Evolutionary conservation across 2,113 vertebrate genomes (phyloP), one percentile per base, ranked within the genome.

Genomic region (Noctilio leporinus): DNA sequence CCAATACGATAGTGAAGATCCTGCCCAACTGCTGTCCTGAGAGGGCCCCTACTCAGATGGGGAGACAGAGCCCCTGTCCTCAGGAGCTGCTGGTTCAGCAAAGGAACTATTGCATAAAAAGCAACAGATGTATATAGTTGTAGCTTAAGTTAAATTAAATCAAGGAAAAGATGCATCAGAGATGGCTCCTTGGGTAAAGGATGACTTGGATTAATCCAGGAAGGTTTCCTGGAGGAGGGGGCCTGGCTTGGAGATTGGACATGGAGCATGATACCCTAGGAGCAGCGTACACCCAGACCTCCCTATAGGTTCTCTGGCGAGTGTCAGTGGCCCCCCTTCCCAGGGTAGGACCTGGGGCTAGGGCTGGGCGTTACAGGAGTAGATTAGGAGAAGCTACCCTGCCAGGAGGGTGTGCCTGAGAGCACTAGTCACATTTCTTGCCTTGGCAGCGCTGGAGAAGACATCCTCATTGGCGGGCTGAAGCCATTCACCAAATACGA

Each of bases 401-500:
- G 78, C 69, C 28, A 2, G 16, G 51, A 62, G 59, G 40, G 14
- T 9, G 4, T 55, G 22, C 7, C 17, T 62, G 45, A 73, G n/a
- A 62, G 22, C 0, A 72, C 94, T 86, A 40, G 16, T 40, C 64
- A 24, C 3, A 0, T 65, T 73, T 87, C 67, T 92, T 77, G 53
- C 86, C 24, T 89, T 0, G 5, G 22, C 98, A 99, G 99, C 97
- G 98, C 99, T 16, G 98, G 98, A 91, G 99, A 99, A 98, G 99
- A 99, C 97, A 99, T 99, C 88, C 98, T 99, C 80, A 99, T 99
- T 3, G 98, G 98, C 3, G 99, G 99, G 1, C 94, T 99, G 94
- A 99, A 99, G 98, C 99, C 99, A 5, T 99, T 99, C 97, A 99
- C 99, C 67, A 99, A 98, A 43, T 99, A 99, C 0, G 99, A 99